Conservation (phyloP, 1,140 invertebrate species). For the Vollenhovia emeryi region DNA sequence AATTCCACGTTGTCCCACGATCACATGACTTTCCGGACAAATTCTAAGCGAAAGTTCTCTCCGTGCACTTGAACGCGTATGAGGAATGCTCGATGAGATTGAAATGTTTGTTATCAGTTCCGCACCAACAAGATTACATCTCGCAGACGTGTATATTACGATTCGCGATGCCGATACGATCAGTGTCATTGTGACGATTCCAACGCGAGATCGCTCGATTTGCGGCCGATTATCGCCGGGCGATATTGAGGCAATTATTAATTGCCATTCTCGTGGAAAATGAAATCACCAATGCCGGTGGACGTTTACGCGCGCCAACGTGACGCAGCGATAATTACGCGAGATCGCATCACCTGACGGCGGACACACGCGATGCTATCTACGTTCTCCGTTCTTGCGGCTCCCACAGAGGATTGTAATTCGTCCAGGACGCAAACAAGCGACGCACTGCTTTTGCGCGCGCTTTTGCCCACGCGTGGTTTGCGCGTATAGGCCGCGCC, state of each 20-base stretch:
- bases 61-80: not conserved
- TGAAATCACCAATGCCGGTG: constrained; percentile 44
- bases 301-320: constrained; percentile 17
- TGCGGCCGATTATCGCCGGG: not conserved
- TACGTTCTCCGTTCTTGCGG: constrained; percentile 47
- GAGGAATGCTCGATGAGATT: not conserved
- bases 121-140: not conserved
- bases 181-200: not conserved
- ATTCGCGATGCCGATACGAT: not conserved
- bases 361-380: constrained; percentile 13
- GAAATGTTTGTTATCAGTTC: not conserved
- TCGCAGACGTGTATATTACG: not conserved
- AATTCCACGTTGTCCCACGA: too few species aligned
- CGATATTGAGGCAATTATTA: constrained; percentile 48
- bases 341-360: constrained; percentile 57
- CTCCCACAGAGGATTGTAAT: constrained; percentile 25
- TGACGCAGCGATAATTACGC: constrained; percentile 56
- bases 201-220: constrained; percentile 43
- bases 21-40: too few species aligned
- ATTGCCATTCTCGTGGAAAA: constrained; percentile 63
- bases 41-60: too few species aligned
- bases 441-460: not conserved
- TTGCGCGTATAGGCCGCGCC: not conserved
- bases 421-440: constrained; percentile 48
- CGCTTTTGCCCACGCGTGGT: constrained; percentile 22